Evolutionary conservation across 2,888 invertebrate species (phyloP), one percentile per base, ranked within the genome.

Genomic region (Elgonia sp.): DNA sequence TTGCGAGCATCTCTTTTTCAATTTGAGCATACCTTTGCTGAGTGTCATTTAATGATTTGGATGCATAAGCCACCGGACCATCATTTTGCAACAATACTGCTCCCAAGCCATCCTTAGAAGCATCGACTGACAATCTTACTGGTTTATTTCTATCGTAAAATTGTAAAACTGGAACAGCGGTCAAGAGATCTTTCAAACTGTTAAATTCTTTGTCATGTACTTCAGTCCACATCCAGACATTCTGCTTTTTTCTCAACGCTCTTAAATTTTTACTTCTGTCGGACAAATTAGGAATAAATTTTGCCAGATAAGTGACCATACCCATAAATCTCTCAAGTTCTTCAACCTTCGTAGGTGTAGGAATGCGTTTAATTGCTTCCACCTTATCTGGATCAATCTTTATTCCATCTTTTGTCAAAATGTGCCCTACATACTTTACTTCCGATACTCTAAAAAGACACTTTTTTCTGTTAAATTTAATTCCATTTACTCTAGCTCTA

Each of bases 51-150:
- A 90, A 37, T 1, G 86, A 53, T 55, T 84, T 89, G 0, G 89
- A 87, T 10, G 88, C 88, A 89, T 93, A 94, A 8, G 91, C 92
- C 29, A 93, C 88, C 8, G 94, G 93, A 76, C 80, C 84, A 21
- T 83, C 77, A 65, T 91, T 81, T 87, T 93, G 92, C 12, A 92
- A 65, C 0, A 92, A 9, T 10, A 90, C 89, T 0, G 84, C 89
- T 9, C 88, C 89, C 72, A 90, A 50, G 0, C 88, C 89, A 40
- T 82, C 46, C 39, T 83, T 84, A 6, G 89, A 89, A 53, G 76
- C 80, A 57, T 84, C 84, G 0, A 84, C 77, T 4, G 84, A 84
- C 8, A 84, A 37, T 5, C 20, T 39, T 39, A 84, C 20, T 4
- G 53, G 75, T 55, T 69, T 86, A 40, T 70, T 79, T 37, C 10